A percentile compares a stretch with the other conserved stretches of the same genome.
Conservation (phyloP, 1,140 invertebrate genomes). For the Littorina saxatilis region DNA sequence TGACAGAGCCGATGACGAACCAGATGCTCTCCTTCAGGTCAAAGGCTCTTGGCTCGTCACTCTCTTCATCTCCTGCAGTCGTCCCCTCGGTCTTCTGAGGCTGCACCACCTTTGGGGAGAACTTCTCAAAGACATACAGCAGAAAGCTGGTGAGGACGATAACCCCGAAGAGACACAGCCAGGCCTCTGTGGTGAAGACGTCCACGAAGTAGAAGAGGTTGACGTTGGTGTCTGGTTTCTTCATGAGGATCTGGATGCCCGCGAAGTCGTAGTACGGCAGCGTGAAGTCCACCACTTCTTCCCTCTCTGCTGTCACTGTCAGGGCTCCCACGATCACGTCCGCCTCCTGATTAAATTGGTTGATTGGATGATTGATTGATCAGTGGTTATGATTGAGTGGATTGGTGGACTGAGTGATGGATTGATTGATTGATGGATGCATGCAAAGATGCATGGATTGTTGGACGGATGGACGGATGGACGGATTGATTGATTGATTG, state of each 20-base stretch:
- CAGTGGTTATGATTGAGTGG: no score
- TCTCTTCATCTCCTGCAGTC: background rate
- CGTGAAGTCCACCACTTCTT: conserved; percentile 56
- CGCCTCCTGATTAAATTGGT: conserved; percentile 40
- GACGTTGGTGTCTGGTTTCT: conserved; percentile 37
- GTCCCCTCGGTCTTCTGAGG: no score
- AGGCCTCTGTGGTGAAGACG: conserved; percentile 56
- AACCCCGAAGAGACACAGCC: conserved; percentile 50
- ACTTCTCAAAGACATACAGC: conserved; percentile 52
- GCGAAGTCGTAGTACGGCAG: conserved; percentile 60
- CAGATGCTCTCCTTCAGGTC: conserved; percentile 83
- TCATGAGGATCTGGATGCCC: conserved; percentile 60
- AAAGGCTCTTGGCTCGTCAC: conserved; percentile 32
- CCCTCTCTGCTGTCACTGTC: conserved; percentile 55
- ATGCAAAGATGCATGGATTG: no score
- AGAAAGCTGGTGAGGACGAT: conserved; percentile 53
- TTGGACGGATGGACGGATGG: no score
- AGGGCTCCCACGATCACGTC: conserved; percentile 55
- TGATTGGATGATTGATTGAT: background rate
- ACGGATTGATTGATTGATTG: no score
- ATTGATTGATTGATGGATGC: no score
- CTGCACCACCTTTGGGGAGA: conserved; percentile 36
- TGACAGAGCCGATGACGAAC: conserved; percentile 94
- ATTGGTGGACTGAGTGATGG: no score
- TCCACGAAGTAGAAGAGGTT: conserved; percentile 52